A percentile compares a stretch with the other conserved stretches of the same genome.
These are phyloP conservation scores for Taxidea taxus DNA, from an alignment of 2,113 vertebrate genomes.

Conservation along the genomic window DNA sequence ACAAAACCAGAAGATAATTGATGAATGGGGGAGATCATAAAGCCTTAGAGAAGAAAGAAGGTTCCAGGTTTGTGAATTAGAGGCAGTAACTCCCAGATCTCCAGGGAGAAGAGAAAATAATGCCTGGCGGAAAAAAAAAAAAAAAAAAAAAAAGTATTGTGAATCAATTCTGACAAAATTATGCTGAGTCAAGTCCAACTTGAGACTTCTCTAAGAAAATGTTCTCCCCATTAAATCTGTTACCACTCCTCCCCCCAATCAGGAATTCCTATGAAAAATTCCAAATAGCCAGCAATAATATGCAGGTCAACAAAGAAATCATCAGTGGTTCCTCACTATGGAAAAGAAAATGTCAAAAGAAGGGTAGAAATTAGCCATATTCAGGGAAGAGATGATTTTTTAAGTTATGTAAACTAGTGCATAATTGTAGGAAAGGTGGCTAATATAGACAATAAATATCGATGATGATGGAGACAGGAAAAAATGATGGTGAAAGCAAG, in stretches of 20 bases:
- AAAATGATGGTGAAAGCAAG: not conserved
- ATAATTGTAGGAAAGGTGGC: not conserved
- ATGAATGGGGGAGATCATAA: not conserved
- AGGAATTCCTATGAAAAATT: not conserved
- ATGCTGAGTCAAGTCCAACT: not conserved
- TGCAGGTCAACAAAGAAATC: not conserved
- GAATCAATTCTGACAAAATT: not conserved
- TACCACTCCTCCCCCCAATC: fast-evolving
- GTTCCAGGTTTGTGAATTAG: not conserved
- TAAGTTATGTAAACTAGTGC: not conserved
- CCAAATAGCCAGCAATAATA: not conserved
- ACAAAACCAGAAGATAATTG: not conserved
- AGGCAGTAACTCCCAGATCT: not conserved
- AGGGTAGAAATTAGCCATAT: not conserved
- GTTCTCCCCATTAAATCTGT: not conserved
- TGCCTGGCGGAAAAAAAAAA: not conserved
- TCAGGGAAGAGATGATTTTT: not conserved
- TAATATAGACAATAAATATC: not conserved
- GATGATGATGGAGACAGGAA: not conserved
- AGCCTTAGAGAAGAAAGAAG: not conserved
- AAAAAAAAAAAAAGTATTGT: not conserved
- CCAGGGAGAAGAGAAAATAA: not conserved
- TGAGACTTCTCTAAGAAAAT: not conserved
- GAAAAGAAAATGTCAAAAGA: not conserved
- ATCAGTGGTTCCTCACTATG: not conserved